Base-by-base conservation (phyloP, 2,113 vertebrate genomes). In the Murina feae region DNA sequence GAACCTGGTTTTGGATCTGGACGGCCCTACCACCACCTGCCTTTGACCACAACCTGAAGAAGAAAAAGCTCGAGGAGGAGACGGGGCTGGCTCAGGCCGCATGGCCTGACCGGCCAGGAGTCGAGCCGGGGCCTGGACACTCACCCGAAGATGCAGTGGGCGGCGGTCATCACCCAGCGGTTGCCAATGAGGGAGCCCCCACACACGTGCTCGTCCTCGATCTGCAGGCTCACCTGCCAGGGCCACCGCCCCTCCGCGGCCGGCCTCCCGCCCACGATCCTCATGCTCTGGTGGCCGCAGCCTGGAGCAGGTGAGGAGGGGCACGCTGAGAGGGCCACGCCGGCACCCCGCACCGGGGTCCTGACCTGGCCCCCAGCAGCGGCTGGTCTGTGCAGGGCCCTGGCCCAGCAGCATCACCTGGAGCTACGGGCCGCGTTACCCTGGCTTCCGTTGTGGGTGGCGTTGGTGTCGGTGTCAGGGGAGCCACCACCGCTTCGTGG, bases 141-240 rank as follows among this genome's bases (percentile, higher is more conserved):
- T 98, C 95, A 97, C 97, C 96, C 83, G 0, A 1, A 37, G 18
- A 97, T 35, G 69, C 97, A 98, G 86, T 97, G 97, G 66, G 96
- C 96, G 0, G 97, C 95, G 0, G 97, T 98, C 86, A 99, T 30
- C 84, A 99, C 98, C 80, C 96, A 97, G 51, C 89, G 94, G 16
- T 63, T 23, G 2, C 96, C 23, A 39, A 99, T 97, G 94, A 99
- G 98, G 30, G 98, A 97, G 75, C 98, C 99, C 4, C 98, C 98
- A 21, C 98, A 99, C 18, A 98, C 25, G 4, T 98, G 98, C 0
- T 1, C 1, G 0, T 97, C 69, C 0, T 92, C 20, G 2, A 72
- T 47, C 86, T 98, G 98, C 44, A 99, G 81, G 92, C 98, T 99
- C 44, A 98, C 98, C 95, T 99, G 98, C 99, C 98, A 99, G 0